Base-by-base conservation (phyloP, 2,113 vertebrate species). In the Cariama cristata region DNA sequence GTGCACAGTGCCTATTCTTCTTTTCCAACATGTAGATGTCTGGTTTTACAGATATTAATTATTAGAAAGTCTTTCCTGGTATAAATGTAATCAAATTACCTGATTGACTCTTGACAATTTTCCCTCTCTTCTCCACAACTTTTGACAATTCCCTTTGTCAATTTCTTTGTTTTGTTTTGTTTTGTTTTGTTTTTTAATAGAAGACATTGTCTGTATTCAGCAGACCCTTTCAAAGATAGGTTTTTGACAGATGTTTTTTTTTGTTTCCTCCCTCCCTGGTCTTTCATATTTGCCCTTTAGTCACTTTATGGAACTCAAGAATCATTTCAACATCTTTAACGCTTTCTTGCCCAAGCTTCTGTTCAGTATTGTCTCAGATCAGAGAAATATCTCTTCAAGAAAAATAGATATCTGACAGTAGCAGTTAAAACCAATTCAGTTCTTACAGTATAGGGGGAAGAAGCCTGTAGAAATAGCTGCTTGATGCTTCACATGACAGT, bases 221-320 rank as follows among this genome's bases (percentile, higher is more conserved):
- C 20, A 58, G 10, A 56, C 19, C 2, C 8, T 91, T 66, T 83
- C 59, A 83, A 64, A 69, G 15, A 21, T 8, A 26, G 10, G 2
- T 15, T 92, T 94, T 75, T 38, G 30, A 30, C 23, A 88, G 26
- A 45, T 3, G 1, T 26, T 58, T 91, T 69, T 69, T 67, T 15
- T 49, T 64, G 16, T 66, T 89, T 63, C 1, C 3, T 5, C 0
- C 0, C 6, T 42, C 33, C 7, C 8, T 1, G 4, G 11, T 76
- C 30, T 72, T 95, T 84, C 59, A 47, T 86, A 74, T 79, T 88
- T 91, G 11, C n/a, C 22, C 19, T 8, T 92, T 91, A 64, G 58
- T 68, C 35, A 58, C 33, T 87, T 62, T 63, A 19, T 68, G 67
- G 38, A 86, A 14, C 19, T 79, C 33, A 90, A 69, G 20, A 53